Evolutionary conservation across 1,140 invertebrate species (phyloP).

Genomic region (Ceratoteleas bidentatus): DNA sequence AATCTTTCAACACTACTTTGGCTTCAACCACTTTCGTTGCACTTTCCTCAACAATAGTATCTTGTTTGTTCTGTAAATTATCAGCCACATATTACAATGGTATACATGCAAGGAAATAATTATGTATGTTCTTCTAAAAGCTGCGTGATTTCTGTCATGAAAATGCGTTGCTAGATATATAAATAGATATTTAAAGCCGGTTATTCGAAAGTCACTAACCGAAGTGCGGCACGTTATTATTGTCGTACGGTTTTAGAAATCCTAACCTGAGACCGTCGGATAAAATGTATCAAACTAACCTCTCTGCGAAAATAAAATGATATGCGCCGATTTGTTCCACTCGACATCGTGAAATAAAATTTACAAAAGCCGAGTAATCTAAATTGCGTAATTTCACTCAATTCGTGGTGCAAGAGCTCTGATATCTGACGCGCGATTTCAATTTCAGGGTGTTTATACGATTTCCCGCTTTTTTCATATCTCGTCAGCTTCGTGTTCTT

Average conservation of each 20-base stretch:
- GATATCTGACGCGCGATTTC: too few species aligned
- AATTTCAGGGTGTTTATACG: too few species aligned
- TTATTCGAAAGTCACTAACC: background rate
- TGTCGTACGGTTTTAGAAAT: slow-evolving; percentile 6
- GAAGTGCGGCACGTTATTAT: background rate
- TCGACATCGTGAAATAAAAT: slow-evolving; percentile 40
- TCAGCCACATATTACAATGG: slow-evolving; percentile 8
- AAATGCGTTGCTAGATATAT: background rate
- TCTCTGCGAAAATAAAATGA: slow-evolving; percentile 43
- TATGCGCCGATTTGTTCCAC: slow-evolving; percentile 19
- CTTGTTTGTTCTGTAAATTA: slow-evolving; percentile 36
- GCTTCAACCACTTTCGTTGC: background rate
- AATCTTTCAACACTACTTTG: slow-evolving; percentile 11
- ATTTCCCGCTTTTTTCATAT: too few species aligned
- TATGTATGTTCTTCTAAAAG: background rate
- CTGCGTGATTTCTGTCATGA: background rate
- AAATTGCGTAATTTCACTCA: slow-evolving; percentile 27
- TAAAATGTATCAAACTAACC: slow-evolving; percentile 36
- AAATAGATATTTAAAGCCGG: background rate
- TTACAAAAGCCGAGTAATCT: slow-evolving; percentile 34
- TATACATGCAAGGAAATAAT: background rate
- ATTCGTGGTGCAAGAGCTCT: too few species aligned
- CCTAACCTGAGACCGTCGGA: slow-evolving; percentile 15
- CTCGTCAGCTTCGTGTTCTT: too few species aligned
- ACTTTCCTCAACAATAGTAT: slow-evolving; percentile 27